Evolutionary conservation across 2,113 vertebrate genomes (phyloP), one percentile per base, ranked within the genome.

Genomic region (Oncorhynchus clarkii): DNA sequence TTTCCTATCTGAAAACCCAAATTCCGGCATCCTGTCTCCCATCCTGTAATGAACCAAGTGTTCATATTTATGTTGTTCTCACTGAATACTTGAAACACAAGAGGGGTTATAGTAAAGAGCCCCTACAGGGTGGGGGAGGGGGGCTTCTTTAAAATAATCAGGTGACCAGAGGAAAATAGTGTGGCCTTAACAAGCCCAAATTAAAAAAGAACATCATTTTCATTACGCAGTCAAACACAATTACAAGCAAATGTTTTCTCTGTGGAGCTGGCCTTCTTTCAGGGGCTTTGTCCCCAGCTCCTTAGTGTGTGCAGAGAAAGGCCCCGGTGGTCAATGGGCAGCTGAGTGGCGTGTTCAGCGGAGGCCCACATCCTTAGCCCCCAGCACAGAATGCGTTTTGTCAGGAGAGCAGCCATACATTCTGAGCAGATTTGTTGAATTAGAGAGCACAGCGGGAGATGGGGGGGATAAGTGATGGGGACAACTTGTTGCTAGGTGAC

Each of bases 181-280:
- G 88, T 95, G 95, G 95, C 96, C 95, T 98, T 97, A 95, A 97
- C 96, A 96, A 98, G 96, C 96, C 95, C 94, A 95, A 93, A 96
- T 96, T 96, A 93, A 96, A 99, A 99, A 99, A 98, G 97, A 99
- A 99, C 97, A 99, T 98, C 96, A 97, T 99, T 98, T 98, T 98
- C 96, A 97, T 98, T 98, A 97, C 96, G 95, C 96, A 96, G 97
- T 97, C 97, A 97, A 97, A 98, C 97, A 97, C 97, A 97, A 99
- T 99, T 98, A 97, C 96, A 98, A 98, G 96, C 95, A 96, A 97
- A 98, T 98, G 97, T 99, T 99, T 99, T 97, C 97, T 97, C 96
- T 96, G 95, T 93, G 92, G 94, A 94, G 94, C 93, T 95, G 95
- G 95, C 95, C 93, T 94, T 86, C 95, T 93, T 96, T 96, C 95